phyloP scores from a whole-genome alignment of 1,140 invertebrate genomes.

The Musca domestica region DNA sequence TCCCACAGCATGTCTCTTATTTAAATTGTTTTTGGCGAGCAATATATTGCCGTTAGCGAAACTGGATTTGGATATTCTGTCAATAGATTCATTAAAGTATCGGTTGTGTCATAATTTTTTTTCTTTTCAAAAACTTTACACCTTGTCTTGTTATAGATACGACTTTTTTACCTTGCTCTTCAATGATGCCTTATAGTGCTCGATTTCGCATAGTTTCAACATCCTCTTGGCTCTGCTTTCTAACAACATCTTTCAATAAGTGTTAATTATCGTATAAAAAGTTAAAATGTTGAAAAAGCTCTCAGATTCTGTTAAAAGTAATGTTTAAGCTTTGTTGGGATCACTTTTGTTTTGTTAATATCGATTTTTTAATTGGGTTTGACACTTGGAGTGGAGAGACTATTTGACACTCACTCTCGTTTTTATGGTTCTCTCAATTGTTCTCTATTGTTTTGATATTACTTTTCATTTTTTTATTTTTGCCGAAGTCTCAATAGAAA shows the following conservation, averaged over 20 bases:
- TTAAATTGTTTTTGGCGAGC: slow-evolving; percentile 12
- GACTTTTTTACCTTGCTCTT: neutral
- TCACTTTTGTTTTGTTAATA: too few species aligned
- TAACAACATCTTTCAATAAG: slow-evolving; percentile 1
- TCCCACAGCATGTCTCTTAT: neutral
- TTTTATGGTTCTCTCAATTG: too few species aligned
- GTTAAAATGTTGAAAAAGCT: too few species aligned
- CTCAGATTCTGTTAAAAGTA: too few species aligned
- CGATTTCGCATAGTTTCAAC: neutral
- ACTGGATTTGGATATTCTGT: neutral
- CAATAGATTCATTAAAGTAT: slow-evolving; percentile 5
- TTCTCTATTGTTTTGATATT: too few species aligned
- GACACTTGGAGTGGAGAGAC: too few species aligned
- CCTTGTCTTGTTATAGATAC: neutral
- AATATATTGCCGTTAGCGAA: neutral
- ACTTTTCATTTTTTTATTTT: too few species aligned
- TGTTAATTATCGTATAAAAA: too few species aligned
- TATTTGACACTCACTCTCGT: too few species aligned
- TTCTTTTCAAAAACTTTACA: slow-evolving; percentile 6
- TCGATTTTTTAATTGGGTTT: too few species aligned
- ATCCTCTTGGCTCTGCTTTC: neutral
- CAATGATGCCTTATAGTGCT: neutral
- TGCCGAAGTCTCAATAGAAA: too few species aligned
- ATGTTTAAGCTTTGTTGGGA: too few species aligned
- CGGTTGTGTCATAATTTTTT: neutral